Evolutionary conservation across 1,140 invertebrate species (phyloP).

Genomic region (Nymphalis io): DNA sequence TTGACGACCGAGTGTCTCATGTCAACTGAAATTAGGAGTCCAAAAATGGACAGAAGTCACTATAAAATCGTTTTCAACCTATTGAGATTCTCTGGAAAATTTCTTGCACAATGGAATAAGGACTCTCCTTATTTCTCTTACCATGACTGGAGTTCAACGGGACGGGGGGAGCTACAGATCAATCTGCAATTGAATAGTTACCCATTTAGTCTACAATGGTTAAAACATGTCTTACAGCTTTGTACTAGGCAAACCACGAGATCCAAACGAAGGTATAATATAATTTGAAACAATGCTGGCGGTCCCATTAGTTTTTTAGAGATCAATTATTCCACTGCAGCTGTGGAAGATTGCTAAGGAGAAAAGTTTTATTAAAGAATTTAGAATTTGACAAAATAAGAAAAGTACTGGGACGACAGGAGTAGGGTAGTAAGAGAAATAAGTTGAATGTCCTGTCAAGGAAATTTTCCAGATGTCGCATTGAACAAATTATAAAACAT

Average conservation of each 20-base stretch:
- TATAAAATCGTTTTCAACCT: slow-evolving; percentile 59
- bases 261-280: slow-evolving; percentile 51
- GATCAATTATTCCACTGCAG: slow-evolving; percentile 77
- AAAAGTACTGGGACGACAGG: slow-evolving; percentile 52
- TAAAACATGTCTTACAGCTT: slow-evolving; percentile 79
- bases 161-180: slow-evolving; percentile 61
- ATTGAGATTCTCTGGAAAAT: slow-evolving; percentile 72
- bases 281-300: slow-evolving; percentile 56
- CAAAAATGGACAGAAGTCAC: slow-evolving; percentile 69
- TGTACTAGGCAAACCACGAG: slow-evolving; percentile 68
- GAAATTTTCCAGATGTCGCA: slow-evolving; percentile 73
- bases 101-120: slow-evolving; percentile 54
- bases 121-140: slow-evolving; percentile 76
- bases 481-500: slow-evolving; percentile 26
- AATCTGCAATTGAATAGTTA: slow-evolving; percentile 78
- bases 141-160: slow-evolving; percentile 47
- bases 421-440: slow-evolving; percentile 74
- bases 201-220: slow-evolving; percentile 77
- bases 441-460: slow-evolving; percentile 69
- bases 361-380: slow-evolving; percentile 69
- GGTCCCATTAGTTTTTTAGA: slow-evolving; percentile 60
- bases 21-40: slow-evolving; percentile 78
- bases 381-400: slow-evolving; percentile 47
- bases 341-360: slow-evolving; percentile 73
- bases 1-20: slow-evolving; percentile 75